phyloP scores from a whole-genome alignment of 2,113 vertebrate species.

The Mesocricetus auratus region DNA sequence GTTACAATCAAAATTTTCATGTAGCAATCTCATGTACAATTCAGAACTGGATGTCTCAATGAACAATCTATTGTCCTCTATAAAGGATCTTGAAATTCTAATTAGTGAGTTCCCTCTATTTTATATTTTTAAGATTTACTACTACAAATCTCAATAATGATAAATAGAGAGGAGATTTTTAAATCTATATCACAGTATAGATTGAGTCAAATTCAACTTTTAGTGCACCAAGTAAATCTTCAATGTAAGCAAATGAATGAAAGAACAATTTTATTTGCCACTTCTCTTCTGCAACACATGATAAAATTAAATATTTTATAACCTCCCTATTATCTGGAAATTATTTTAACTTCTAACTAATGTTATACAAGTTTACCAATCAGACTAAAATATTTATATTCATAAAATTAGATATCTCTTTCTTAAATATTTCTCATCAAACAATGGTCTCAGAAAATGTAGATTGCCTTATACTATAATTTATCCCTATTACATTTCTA shows the following conservation, averaged over 20 bases:
- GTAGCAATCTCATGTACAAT: not conserved
- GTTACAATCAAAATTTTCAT: slow-evolving; percentile 5
- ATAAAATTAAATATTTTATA: slow-evolving; percentile 36
- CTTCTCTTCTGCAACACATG: not conserved
- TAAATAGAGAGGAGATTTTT: slow-evolving; percentile 1
- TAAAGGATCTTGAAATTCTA: slow-evolving; percentile 42
- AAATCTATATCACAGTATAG: not conserved
- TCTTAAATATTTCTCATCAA: slow-evolving; percentile 57
- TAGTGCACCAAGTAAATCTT: not conserved
- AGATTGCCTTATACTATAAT: slow-evolving; percentile 1
- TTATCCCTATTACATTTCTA: not conserved
- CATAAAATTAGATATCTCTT: not conserved
- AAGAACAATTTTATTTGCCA: slow-evolving; percentile 6
- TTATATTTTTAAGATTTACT: slow-evolving; percentile 15
- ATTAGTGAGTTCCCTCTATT: not conserved
- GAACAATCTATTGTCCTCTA: slow-evolving; percentile 7
- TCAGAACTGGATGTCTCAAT: not conserved
- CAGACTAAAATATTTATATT: not conserved
- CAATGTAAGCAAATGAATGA: not conserved
- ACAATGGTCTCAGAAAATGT: slow-evolving; percentile 7
- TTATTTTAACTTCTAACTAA: slow-evolving; percentile 52
- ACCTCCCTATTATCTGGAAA: not conserved
- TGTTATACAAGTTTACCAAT: slow-evolving; percentile 8
- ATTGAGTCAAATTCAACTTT: not conserved
- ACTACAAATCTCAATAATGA: slow-evolving; percentile 18